Percentiles rank a stretch among this genome's conserved stretches.
These are phyloP conservation scores for Cinara cedri DNA, from an alignment of 2,888 invertebrate genomes.

Conservation along the genomic window DNA sequence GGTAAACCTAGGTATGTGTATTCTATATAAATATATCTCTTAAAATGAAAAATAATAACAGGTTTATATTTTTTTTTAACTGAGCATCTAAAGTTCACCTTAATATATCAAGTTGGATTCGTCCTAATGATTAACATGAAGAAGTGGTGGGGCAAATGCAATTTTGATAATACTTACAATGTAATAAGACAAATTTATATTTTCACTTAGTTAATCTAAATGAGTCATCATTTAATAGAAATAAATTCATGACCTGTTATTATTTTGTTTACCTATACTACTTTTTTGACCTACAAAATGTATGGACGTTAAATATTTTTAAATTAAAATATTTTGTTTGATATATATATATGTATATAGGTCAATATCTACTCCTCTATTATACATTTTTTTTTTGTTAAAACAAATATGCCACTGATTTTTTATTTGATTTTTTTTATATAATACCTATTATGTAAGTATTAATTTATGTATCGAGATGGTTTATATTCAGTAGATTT, in stretches of 20 bases:
- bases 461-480: no score
- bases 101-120: background rate
- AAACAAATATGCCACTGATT: background rate
- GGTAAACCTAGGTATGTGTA: background rate
- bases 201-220: constrained; percentile 14
- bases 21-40: no score
- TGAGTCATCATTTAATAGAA: constrained; percentile 18
- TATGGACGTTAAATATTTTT: background rate
- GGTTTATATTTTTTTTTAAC: background rate
- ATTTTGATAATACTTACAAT: background rate
- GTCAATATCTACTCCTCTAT: background rate
- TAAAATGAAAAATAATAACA: background rate
- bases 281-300: constrained; percentile 13
- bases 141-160: background rate
- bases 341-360: background rate
- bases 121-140: background rate
- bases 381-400: no score
- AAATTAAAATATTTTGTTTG: constrained; percentile 7
- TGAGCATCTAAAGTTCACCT: background rate
- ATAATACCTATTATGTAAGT: background rate
- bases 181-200: constrained; percentile 8
- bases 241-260: constrained; percentile 29
- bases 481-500: background rate
- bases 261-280: constrained; percentile 10
- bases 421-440: background rate